Evolutionary conservation across 2,113 vertebrate genomes (phyloP).

Genomic region (Cheirogaleus medius): DNA sequence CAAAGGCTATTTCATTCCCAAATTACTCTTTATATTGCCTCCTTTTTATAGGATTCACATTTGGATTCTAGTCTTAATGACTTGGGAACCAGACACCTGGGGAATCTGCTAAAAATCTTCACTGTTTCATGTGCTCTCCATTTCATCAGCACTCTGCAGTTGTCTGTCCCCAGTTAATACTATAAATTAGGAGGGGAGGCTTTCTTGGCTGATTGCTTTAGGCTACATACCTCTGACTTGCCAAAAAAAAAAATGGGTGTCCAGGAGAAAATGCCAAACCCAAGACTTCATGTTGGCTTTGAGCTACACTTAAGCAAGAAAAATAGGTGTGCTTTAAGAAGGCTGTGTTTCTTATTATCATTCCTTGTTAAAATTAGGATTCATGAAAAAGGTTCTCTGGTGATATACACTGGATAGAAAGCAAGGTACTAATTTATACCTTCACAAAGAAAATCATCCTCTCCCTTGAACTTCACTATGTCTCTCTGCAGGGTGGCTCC

Average conservation of each 20-base stretch:
- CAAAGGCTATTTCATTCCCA: not conserved
- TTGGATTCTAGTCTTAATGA: constrained; percentile 50
- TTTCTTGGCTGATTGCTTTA: constrained; percentile 35
- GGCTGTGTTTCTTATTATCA: not conserved
- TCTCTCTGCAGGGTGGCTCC: not conserved
- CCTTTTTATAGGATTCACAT: constrained; percentile 41
- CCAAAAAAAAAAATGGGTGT: not conserved
- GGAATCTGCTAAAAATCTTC: constrained; percentile 36
- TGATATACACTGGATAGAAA: not conserved
- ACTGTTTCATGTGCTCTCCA: not conserved
- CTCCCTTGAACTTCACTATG: not conserved
- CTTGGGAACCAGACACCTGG: constrained; percentile 47
- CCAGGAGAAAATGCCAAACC: constrained; percentile 23
- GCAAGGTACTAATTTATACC: constrained; percentile 49
- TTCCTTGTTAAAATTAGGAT: constrained; percentile 47
- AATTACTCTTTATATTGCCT: not conserved
- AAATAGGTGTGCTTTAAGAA: not conserved
- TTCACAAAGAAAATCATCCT: constrained; percentile 25
- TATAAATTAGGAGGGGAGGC: constrained; percentile 30
- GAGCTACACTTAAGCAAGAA: not conserved
- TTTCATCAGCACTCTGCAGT: constrained; percentile 25
- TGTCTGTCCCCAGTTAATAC: constrained; percentile 2
- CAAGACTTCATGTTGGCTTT: not conserved
- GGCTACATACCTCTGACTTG: not conserved
- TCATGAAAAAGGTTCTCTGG: not conserved